Base-by-base conservation (phyloP, 2,888 invertebrate genomes). In the Cephus pygmeus region DNA sequence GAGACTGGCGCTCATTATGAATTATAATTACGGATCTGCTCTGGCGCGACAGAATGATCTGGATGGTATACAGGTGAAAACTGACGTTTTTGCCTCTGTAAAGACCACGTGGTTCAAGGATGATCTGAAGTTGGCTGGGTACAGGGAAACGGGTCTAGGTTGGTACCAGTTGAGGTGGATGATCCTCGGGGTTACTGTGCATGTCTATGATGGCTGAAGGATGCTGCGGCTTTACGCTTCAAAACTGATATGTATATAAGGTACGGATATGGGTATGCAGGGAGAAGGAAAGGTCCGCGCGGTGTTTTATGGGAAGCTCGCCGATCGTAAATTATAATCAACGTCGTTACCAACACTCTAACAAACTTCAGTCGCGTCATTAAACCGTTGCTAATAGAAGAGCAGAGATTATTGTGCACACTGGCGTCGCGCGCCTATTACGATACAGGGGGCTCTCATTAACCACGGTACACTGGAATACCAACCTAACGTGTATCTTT, bases 291-390 rank as follows among this genome's bases (percentile, higher is more conserved):
- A 75, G 76, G 73, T 76, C 79, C 75, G 75, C 77, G 34, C 77
- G 76, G 78, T 86, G 85, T 87, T 88, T 89, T 88, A 85, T 85
- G 81, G 79, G 79, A 81, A 83, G 80, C 76, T 77, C 81, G 80
- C 76, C 81, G 84, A 81, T 85, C 87, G 86, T 89, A 89, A 89
- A 89, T 90, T 87, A 88, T 89, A 90, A 90, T 90, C 89, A 89
- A 85, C 85, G 88, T 87, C 86, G 80, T 80, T 84, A 83, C 83
- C 81, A 86, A 84, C 84, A 84, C 84, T 84, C 81, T 79, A 81
- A 85, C 85, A 83, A 87, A 85, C 83, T 82, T 83, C 80, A 80
- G 78, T 81, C 79, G 80, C 80, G 84, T 86, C 86, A 84, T 88
- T 88, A 87, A 83, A 83, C 82, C 76, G 79, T 84, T 77, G 80